Conservation (phyloP, 2,888 invertebrate species). For the Drosophila acutilabella region DNA sequence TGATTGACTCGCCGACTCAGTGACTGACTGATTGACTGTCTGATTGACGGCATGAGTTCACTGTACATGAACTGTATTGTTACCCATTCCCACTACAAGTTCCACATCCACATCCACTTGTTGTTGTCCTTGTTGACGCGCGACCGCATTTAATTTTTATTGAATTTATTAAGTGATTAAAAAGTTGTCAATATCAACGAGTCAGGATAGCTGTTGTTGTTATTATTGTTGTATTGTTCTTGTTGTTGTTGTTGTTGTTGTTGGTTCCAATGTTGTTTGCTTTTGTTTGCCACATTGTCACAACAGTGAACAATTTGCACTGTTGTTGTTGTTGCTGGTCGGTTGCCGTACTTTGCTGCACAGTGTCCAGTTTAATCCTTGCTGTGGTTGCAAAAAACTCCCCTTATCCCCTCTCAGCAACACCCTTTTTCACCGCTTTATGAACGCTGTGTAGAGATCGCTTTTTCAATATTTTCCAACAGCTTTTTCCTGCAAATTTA, state of each 20-base stretch:
- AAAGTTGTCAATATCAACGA: slow-evolving; percentile 83
- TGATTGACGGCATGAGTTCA: slow-evolving; percentile 32
- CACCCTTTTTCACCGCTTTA: slow-evolving; percentile 44
- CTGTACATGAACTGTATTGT: slow-evolving; percentile 2
- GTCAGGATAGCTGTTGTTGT: slow-evolving; percentile 59
- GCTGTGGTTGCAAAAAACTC: slow-evolving; percentile 63
- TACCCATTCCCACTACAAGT: slow-evolving; percentile 12
- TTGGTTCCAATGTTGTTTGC: slow-evolving; percentile 40
- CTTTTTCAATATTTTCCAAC: slow-evolving; percentile 76
- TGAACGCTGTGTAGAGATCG: slow-evolving; percentile 75
- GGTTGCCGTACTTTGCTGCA: slow-evolving; percentile 27
- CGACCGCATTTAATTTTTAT: slow-evolving; percentile 84
- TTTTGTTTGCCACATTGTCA: slow-evolving; percentile 75
- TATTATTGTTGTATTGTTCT: not conserved
- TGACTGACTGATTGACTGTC: slow-evolving; percentile 41
- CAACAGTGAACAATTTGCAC: slow-evolving; percentile 48
- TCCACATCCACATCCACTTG: slow-evolving; percentile 18
- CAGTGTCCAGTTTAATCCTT: slow-evolving; percentile 71
- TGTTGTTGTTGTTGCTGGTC: slow-evolving; percentile 25
- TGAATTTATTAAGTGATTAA: slow-evolving; percentile 85
- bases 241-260: not conserved
- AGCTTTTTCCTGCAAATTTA: slow-evolving; percentile 72
- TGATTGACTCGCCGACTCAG: slow-evolving; percentile 49
- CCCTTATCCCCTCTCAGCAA: not conserved
- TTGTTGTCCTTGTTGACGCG: slow-evolving; percentile 76